Conservation (phyloP, 1,140 invertebrate genomes). For the Cheumatopsyche charites region DNA sequence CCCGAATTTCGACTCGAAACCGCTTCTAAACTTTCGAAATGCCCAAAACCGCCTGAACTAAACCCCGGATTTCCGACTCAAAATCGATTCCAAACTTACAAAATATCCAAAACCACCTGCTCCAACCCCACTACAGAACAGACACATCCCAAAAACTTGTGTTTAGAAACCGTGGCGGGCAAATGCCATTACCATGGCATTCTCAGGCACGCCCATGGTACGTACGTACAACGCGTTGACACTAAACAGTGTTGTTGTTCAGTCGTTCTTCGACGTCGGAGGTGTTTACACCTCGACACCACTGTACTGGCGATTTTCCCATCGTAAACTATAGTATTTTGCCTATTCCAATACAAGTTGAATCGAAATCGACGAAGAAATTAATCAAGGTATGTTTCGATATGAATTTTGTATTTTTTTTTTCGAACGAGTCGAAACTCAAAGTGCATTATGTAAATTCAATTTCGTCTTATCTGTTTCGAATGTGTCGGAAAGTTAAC, state of each 20-base stretch:
- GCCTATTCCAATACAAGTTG: too few species aligned
- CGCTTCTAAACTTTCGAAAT: too few species aligned
- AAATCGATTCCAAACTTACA: too few species aligned
- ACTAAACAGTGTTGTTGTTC: constrained; percentile 19
- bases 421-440: neutral
- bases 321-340: too few species aligned
- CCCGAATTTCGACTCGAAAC: too few species aligned
- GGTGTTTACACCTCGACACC: constrained; percentile 1
- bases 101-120: too few species aligned
- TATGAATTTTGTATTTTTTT: neutral
- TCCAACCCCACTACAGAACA: too few species aligned
- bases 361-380: neutral
- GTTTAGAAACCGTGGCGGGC: too few species aligned
- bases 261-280: constrained; percentile 13
- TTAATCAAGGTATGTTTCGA: neutral
- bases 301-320: neutral
- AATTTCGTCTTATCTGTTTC: neutral
- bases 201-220: constrained; percentile 14
- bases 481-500: neutral
- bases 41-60: too few species aligned
- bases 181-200: neutral
- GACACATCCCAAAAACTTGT: too few species aligned
- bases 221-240: constrained; percentile 19
- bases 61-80: too few species aligned
- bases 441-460: neutral